Base-by-base conservation (phyloP, 2,797 vertebrate species). In the Sebastes reedi region DNA sequence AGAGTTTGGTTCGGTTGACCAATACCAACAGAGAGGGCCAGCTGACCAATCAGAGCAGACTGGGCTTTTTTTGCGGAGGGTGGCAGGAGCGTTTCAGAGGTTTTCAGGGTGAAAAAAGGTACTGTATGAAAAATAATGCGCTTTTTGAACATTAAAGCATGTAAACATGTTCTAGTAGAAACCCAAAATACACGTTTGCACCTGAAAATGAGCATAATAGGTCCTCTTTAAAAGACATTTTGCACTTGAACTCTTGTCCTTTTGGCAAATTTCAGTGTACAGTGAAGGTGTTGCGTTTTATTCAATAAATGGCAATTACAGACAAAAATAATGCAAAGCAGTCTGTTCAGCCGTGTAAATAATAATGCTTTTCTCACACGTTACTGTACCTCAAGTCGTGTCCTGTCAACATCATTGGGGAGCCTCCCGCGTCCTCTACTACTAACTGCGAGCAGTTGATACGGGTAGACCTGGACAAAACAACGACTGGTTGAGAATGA, bases 401-500 rank as follows among this genome's bases (percentile, higher is more conserved):
- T 98, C 94, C 97, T 97, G 95, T 99, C 97, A 80, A 99, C 95
- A 25, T 98, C 97, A 91, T 94, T 96, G 74, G 98, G 96, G 89
- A 98, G 97, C 94, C 96, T 98, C 93, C 95, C 95, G 88, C 96
- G 96, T 86, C 97, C 97, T 93, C 96, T 96, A 90, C 96, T 97
- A 87, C 95, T 95, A 70, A 98, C 95, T 87, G 95, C 92, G 77
- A 99, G 97, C 91, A 97, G 95, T 94, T 99, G 97, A 86, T 98
- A 99, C 2, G 98, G 97, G 92, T 98, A 99, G 85, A 98, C 96
- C 98, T 99, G 82, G 5, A 91, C 64, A 73, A 54, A 24, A 71
- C 62, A 85, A 81, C 82, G 24, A 55, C 6, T 2, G 22, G 55
- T 25, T 73, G 30, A 77, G 52, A 77, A 70, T 1, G 8, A 81